phyloP scores from a whole-genome alignment of 2,113 vertebrate genomes.

The Prochilodus magdalenae region DNA sequence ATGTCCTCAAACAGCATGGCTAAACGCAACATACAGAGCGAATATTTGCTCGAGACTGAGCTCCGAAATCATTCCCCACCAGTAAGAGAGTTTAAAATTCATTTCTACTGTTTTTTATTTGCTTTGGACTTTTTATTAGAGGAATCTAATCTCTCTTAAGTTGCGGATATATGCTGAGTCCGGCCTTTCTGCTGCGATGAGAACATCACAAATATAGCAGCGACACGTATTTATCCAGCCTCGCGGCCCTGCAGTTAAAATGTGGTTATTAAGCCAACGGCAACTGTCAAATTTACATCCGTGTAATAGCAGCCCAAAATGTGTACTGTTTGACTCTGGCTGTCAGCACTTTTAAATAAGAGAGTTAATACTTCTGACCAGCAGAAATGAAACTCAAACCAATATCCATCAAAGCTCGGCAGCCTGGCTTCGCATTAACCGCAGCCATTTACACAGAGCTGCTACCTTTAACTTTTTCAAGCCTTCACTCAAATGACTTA shows the following conservation, averaged over 20 bases:
- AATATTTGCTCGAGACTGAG: not conserved
- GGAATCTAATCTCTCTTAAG: slow-evolving; percentile 71
- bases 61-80: not conserved
- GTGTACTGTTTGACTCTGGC: slow-evolving; percentile 75
- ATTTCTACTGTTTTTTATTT: slow-evolving; percentile 57
- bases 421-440: slow-evolving; percentile 44
- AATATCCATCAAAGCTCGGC: slow-evolving; percentile 35
- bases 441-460: slow-evolving; percentile 32
- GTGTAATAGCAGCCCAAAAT: slow-evolving; percentile 82
- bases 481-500: slow-evolving; percentile 39
- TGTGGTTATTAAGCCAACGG: slow-evolving; percentile 77
- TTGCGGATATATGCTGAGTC: slow-evolving; percentile 56
- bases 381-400: slow-evolving; percentile 43
- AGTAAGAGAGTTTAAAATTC: slow-evolving; percentile 39
- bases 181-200: slow-evolving; percentile 67
- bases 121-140: slow-evolving; percentile 62
- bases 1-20: not conserved
- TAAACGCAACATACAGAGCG: slow-evolving; percentile 1
- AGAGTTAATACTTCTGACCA: slow-evolving; percentile 72
- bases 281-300: slow-evolving; percentile 82
- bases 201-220: slow-evolving; percentile 75
- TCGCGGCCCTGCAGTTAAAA: slow-evolving; percentile 78
- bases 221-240: slow-evolving; percentile 64
- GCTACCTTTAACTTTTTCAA: slow-evolving; percentile 32
- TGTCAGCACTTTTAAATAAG: slow-evolving; percentile 77